Base-by-base conservation (phyloP, 2,888 invertebrate species). In the Brachylomia viminalis region DNA sequence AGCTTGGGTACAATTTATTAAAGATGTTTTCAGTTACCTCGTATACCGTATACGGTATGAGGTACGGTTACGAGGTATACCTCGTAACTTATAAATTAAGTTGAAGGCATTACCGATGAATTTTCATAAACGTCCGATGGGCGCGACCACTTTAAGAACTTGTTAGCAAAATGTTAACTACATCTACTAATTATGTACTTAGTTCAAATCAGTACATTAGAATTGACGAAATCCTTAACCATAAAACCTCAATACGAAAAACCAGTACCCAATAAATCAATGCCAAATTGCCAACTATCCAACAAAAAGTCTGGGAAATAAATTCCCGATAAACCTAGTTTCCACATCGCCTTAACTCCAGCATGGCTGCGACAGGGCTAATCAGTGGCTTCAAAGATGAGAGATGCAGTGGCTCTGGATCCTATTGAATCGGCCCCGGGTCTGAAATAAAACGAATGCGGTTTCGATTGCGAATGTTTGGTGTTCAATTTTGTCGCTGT, bases 341-440 rank as follows among this genome's bases (percentile, higher is more conserved):
- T 38, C 23, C 59, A 45, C 75, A 45, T 86, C 75, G 85, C 85
- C 82, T 88, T 88, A 86, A 80, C 66, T 71, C 42, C 64, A 49
- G 82, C 74, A 75, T 88, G 87, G 79, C 89, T 76, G 83, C 83
- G 87, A 87, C 86, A 88, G 75, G 82, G 81, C 85, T 88, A 89
- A 89, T 87, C 84, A 88, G 72, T 67, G 64, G 45, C 75, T 81
- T 54, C 59, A 75, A 80, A 86, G 83, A 84, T 88, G 88, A 86
- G 88, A 88, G 76, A 89, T 84, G 89, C 83, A 84, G 66, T 67
- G 47, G 42, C 58, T 78, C 83, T 77, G 84, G 59, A 52, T 47
- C 56, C 79, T 77, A 87, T 86, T 79, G 86, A 84, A 75, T 69
- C 76, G 52, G 15, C 42, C 49, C 61, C 33, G 33, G 38, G 38